These are phyloP conservation scores for Hypercompe scribonia DNA, from an alignment of 2,888 invertebrate species.

Conservation along the genomic window DNA sequence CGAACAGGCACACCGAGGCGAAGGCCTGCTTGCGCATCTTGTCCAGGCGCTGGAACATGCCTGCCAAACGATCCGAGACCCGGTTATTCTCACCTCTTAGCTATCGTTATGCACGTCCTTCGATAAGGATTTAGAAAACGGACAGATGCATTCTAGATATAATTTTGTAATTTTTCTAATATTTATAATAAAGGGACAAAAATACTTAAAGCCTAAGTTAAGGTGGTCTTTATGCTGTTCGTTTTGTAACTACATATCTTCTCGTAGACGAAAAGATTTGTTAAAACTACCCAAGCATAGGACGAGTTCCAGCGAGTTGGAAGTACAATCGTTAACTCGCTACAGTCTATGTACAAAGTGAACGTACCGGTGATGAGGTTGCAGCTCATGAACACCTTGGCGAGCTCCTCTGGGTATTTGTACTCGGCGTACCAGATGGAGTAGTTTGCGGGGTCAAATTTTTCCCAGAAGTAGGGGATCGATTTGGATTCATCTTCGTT, in stretches of 20 bases:
- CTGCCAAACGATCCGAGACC: constrained; percentile 72
- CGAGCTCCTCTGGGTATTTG: constrained; percentile 97
- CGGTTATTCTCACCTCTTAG: background rate
- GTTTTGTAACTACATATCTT: background rate
- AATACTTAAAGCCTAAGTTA: too few relatives aligned
- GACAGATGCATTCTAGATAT: too few relatives aligned
- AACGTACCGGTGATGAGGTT: constrained; percentile 95
- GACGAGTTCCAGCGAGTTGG: background rate
- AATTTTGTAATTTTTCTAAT: too few relatives aligned
- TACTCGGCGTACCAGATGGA: constrained; percentile 99
- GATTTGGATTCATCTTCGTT: constrained; percentile 98
- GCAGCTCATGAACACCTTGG: constrained; percentile 98
- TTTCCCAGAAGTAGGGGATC: constrained; percentile 99
- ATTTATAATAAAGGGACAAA: too few relatives aligned
- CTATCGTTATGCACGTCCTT: background rate
- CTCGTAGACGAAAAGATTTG: background rate
- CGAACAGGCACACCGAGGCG: constrained; percentile 97
- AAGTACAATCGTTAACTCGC: background rate
- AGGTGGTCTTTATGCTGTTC: too few relatives aligned
- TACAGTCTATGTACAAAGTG: background rate
- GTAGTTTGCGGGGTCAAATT: constrained; percentile 98
- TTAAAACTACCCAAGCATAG: background rate
- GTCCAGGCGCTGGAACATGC: constrained; percentile 99
- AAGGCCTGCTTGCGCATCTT: constrained; percentile 99
- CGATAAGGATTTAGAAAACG: background rate